These are phyloP conservation scores for Lacerta viridis DNA, from an alignment of 2,797 vertebrate species.

Conservation along the genomic window DNA sequence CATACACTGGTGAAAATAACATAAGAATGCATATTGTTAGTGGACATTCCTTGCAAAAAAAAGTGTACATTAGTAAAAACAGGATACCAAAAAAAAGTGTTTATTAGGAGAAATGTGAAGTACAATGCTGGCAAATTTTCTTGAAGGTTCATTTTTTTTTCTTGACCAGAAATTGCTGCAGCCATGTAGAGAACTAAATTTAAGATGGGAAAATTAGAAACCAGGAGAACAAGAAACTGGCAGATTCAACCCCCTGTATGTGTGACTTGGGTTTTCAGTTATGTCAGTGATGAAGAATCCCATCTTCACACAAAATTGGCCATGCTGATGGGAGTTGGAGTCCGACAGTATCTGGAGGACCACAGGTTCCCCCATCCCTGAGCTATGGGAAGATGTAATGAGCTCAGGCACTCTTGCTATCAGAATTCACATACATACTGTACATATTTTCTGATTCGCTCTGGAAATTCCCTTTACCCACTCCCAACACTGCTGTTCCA, in stretches of 20 bases:
- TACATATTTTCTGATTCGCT: conserved; percentile 5
- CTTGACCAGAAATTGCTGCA: too few relatives aligned
- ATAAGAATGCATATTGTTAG: too few relatives aligned
- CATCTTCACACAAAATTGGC: background rate
- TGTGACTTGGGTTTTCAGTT: background rate
- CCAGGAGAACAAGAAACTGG: too few relatives aligned
- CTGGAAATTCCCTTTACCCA: conserved; percentile 50
- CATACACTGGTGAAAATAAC: too few relatives aligned
- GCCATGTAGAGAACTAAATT: too few relatives aligned
- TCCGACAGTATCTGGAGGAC: background rate
- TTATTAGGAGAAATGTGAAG: too few relatives aligned
- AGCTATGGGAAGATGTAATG: background rate
- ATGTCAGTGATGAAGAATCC: background rate
- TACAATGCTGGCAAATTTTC: too few relatives aligned
- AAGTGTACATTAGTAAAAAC: too few relatives aligned
- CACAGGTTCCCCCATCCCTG: background rate
- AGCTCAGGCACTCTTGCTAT: background rate
- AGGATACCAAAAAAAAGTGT: too few relatives aligned
- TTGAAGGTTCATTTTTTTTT: too few relatives aligned
- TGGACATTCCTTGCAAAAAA: too few relatives aligned
- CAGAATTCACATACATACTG: background rate
- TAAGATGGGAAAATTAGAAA: too few relatives aligned
- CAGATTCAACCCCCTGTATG: background rate
- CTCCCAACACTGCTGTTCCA: background rate
- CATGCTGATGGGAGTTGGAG: background rate